Evolutionary conservation across 2,797 vertebrate genomes (phyloP).

Genomic region (Acanthis flammea): DNA sequence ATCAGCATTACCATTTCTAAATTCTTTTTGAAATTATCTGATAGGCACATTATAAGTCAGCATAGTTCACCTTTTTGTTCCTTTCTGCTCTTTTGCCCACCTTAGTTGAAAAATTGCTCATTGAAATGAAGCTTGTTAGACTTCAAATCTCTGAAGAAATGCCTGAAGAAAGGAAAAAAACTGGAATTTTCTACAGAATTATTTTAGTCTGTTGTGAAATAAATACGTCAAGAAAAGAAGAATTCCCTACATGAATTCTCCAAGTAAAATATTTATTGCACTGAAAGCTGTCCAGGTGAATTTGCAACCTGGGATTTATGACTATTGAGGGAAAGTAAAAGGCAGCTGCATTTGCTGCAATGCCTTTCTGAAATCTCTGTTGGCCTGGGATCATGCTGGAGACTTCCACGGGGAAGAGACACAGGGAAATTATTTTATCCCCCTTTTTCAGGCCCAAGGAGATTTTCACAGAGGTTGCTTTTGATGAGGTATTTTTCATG

Average conservation of each 20-base stretch:
- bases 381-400: neutral
- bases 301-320: neutral
- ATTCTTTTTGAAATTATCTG: neutral
- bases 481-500: neutral
- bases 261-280: neutral
- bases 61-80: neutral
- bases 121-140: neutral
- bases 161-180: neutral
- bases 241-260: neutral
- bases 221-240: neutral
- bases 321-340: neutral
- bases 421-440: neutral
- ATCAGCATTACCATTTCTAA: neutral
- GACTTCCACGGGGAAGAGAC: accelerated
- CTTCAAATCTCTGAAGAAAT: neutral
- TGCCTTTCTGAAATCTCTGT: neutral
- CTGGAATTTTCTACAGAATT: neutral
- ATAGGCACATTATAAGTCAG: neutral
- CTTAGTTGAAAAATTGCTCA: neutral
- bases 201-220: neutral
- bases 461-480: neutral
- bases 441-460: neutral
- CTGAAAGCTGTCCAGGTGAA: neutral
- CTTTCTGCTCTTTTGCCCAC: neutral
- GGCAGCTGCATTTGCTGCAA: neutral